A percentile compares a stretch with the other conserved stretches of the same genome.
Conservation (phyloP, 2,797 vertebrate species). For the Sardinella longiceps region DNA sequence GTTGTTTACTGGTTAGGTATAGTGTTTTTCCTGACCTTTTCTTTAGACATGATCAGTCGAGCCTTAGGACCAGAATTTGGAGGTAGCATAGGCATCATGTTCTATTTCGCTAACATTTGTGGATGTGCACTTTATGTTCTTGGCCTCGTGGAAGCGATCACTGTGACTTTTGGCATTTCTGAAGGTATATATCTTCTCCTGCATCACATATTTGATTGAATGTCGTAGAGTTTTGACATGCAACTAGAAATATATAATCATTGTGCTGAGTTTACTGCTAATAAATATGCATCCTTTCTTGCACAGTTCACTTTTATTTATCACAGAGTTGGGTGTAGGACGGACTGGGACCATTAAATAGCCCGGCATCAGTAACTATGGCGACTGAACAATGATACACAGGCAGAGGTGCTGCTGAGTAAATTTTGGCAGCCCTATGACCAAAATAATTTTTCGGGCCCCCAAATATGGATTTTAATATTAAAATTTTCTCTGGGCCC, state of each 20-base stretch:
- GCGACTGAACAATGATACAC: too few relatives aligned
- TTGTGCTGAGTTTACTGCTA: background rate
- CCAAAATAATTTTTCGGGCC: too few relatives aligned
- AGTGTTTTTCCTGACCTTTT: background rate
- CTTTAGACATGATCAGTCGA: constrained; percentile 83
- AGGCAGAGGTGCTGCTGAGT: too few relatives aligned
- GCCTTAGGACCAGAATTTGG: constrained; percentile 85
- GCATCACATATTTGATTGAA: background rate
- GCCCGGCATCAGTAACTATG: too few relatives aligned
- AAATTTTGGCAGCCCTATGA: too few relatives aligned
- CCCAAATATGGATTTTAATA: too few relatives aligned
- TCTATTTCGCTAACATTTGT: constrained; percentile 84
- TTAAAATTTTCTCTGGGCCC: too few relatives aligned
- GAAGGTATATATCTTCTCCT: constrained; percentile 50
- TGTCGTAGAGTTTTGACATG: background rate
- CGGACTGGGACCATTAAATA: too few relatives aligned
- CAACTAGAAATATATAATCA: background rate
- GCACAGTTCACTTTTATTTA: too few relatives aligned
- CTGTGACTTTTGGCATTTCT: constrained; percentile 74
- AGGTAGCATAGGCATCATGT: constrained; percentile 86
- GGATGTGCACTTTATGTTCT: constrained; percentile 80
- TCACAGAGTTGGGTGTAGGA: too few relatives aligned
- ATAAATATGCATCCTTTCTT: too few relatives aligned
- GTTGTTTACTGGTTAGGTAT: background rate
- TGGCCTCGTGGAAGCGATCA: constrained; percentile 80